phyloP scores from a whole-genome alignment of 2,888 invertebrate genomes.

The Onthophagus sagittarius region DNA sequence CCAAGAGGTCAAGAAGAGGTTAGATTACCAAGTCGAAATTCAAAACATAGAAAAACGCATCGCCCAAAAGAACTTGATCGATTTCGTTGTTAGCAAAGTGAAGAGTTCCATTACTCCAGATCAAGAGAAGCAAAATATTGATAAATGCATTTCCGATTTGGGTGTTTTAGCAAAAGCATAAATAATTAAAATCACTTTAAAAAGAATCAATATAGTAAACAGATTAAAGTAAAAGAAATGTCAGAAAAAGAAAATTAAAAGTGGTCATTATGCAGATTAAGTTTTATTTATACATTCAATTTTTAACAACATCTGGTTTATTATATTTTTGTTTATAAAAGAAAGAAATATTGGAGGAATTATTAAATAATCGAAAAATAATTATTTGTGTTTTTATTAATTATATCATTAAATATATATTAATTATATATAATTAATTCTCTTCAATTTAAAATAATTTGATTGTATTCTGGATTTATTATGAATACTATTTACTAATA shows the following conservation, averaged over 20 bases:
- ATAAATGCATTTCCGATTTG: constrained; percentile 85
- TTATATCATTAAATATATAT: background rate
- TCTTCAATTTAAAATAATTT: too few relatives aligned
- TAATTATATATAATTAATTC: too few relatives aligned
- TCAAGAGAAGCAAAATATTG: constrained; percentile 86
- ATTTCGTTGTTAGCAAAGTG: constrained; percentile 87
- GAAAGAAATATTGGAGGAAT: background rate
- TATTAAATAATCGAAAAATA: background rate
- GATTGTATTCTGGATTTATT: too few relatives aligned
- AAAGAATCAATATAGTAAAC: background rate
- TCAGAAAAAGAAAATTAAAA: background rate
- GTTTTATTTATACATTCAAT: background rate
- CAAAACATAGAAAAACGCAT: constrained; percentile 78
- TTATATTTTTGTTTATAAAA: background rate
- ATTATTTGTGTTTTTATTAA: background rate
- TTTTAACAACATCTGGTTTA: background rate
- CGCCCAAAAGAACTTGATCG: constrained; percentile 89
- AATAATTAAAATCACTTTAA: background rate
- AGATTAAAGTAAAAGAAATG: background rate
- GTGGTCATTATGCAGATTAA: background rate
- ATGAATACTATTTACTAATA: too few relatives aligned
- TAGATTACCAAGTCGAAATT: constrained; percentile 92
- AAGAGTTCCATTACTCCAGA: constrained; percentile 86
- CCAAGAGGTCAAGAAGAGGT: constrained; percentile 69
- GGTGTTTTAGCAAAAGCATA: constrained; percentile 59